Conservation (phyloP, 2,797 vertebrate genomes). For the Poecilia wingei region DNA sequence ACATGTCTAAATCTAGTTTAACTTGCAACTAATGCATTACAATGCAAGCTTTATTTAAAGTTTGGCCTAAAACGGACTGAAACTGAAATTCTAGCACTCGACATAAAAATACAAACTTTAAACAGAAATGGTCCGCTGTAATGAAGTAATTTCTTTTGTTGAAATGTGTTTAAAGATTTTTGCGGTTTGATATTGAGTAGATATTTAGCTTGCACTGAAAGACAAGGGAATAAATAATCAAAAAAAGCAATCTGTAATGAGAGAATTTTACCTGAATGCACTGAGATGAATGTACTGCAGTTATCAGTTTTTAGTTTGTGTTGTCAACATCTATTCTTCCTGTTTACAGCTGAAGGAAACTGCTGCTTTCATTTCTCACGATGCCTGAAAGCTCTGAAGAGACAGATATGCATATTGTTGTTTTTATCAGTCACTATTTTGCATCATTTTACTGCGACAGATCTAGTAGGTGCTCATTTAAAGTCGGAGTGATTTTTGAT, state of each 20-base stretch:
- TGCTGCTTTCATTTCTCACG: slow-evolving; percentile 12
- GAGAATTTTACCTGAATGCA: not conserved
- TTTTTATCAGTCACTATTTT: not conserved
- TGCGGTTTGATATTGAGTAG: not conserved
- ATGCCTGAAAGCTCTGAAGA: slow-evolving; percentile 11
- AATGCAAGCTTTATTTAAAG: not conserved
- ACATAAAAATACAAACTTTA: not conserved
- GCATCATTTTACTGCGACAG: slow-evolving; percentile 3
- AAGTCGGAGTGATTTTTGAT: slow-evolving; percentile 17
- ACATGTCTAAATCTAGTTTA: not conserved
- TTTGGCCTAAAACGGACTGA: not conserved
- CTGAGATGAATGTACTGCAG: not conserved
- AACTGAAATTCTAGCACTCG: not conserved
- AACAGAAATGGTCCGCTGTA: not conserved
- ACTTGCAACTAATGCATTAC: not conserved
- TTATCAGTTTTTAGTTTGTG: not conserved
- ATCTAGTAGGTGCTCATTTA: slow-evolving; percentile 7
- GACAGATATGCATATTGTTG: slow-evolving; percentile 3
- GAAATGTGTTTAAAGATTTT: not conserved
- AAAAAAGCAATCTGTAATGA: not conserved
- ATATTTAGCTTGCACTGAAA: not conserved
- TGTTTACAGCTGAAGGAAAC: slow-evolving; percentile 26
- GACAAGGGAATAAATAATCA: not conserved
- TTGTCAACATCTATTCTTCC: slow-evolving; percentile 19
- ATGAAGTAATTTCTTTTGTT: not conserved